Base-by-base conservation (phyloP, 2,888 invertebrate species). In the Melanophora roralis region DNA sequence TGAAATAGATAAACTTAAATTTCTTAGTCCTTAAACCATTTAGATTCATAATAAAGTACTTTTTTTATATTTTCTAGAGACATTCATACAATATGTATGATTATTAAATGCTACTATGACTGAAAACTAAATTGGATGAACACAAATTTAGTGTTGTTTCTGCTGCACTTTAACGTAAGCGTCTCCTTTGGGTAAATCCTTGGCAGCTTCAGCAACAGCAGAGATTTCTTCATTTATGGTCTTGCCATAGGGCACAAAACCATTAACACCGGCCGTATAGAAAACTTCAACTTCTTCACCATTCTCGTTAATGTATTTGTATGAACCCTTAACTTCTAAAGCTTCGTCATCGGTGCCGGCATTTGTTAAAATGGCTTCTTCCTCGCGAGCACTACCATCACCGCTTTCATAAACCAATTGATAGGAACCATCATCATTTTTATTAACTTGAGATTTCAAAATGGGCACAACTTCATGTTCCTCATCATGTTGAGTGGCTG, bases 231-330 rank as follows among this genome's bases (percentile, higher is more conserved):
- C 82, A 62, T 86, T 83, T 38, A 90, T 89, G 4, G 81, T 84
- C 1, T 83, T 82, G 5, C 89, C 87, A 9, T 84, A 79, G 23
- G 89, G 89, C 8, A 90, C 89, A 57, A 89, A 90, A 34, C 89
- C 89, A 76, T 89, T 87, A 43, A 84, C 84, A 59, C 89, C 89
- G 11, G 89, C 89, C 0, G 89, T 90, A 45, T 90, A 90, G 82
- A 83, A 84, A 1, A 90, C 89, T 69, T 86, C 86, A 1, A 89
- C 86, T 32, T 85, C 84, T n/a, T 86, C 77, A 36, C 88, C 89
- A 1, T 83, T 68, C 0, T 85, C 86, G 72, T 90, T 86, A 69
- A 85, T 78, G 75, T 89, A 90, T 62, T 83, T 86, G 82, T 89
- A 90, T 65, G 86, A 87, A 16, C 89, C 89, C 19, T 83, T 83